Conservation (phyloP, 64 coral and sea anemone species). For the Hydrozoanthus tunicans region DNA sequence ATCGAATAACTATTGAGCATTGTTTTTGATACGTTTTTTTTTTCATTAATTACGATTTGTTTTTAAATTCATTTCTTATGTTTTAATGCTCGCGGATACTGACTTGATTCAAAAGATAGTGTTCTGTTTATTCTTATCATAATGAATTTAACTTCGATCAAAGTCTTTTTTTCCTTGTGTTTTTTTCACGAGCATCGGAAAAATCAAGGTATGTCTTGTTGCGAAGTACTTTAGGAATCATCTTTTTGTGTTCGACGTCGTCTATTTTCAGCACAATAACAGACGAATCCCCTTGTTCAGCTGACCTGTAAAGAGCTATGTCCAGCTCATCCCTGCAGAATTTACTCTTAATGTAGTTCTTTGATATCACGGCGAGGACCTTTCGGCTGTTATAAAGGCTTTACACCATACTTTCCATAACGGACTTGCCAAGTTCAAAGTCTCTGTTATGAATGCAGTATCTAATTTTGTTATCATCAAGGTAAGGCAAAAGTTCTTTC, state of each 20-base stretch:
- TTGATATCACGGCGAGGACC: neutral
- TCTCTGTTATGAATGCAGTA: too few relatives aligned
- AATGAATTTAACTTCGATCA: neutral
- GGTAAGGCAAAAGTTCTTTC: too few relatives aligned
- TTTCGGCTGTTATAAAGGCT: conserved; percentile 18
- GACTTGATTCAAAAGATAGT: too few relatives aligned
- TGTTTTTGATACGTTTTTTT: too few relatives aligned
- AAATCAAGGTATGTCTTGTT: conserved; percentile 41
- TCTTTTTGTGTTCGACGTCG: neutral
- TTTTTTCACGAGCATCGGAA: neutral
- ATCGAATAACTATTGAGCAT: too few relatives aligned
- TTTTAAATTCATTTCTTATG: too few relatives aligned
- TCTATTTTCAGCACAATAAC: conserved; percentile 54
- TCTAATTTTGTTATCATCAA: too few relatives aligned
- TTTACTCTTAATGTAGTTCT: neutral
- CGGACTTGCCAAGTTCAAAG: too few relatives aligned
- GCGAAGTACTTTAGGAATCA: conserved; percentile 28
- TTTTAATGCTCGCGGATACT: too few relatives aligned
- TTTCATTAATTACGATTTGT: too few relatives aligned
- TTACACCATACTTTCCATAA: neutral
- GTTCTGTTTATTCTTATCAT: neutral
- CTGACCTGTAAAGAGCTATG: conserved; percentile 12
- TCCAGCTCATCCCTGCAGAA: conserved; percentile 50
- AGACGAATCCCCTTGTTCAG: neutral
- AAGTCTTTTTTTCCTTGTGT: neutral